Base-by-base conservation (phyloP, 2,113 vertebrate genomes). In the Ictalurus punctatus region DNA sequence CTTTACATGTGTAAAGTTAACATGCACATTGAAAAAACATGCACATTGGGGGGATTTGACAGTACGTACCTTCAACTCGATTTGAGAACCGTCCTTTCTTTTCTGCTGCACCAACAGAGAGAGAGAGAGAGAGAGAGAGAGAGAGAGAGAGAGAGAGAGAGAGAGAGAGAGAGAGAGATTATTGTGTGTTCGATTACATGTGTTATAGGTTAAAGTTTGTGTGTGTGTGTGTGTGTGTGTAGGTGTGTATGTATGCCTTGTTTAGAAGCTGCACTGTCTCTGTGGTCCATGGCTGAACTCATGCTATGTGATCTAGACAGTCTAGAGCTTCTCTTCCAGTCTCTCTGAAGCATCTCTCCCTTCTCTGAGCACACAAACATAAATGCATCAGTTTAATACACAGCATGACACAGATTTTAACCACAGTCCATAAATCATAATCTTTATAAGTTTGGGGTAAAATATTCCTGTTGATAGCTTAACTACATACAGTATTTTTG, bases 41-140 rank as follows among this genome's bases (percentile, higher is more conserved):
- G 48, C 48, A 48, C 40, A 44, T 44, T 52, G 7, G 44, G 27
- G 40, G 44, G 61, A 74, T 3, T 13, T 6, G 23, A 30, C 48
- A 30, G 14, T 54, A 90, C 92, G 8, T 92, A 95, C 95, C 95
- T 92, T 94, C 93, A 0, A 95, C 94, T 91, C 93, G 94, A 76
- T 85, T 92, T 27, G 81, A 86, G 83, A 94, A 92, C 86, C 84
- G 93, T 65, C 92, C 92, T 58, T 93, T 94, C 23, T 85, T 27
- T 7, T 92, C 91, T 30, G 37, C 88, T 71, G 78, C 30, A 92
- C 90, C 76, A 83, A 78, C 73, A 78, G 37, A 73, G 86, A 23
- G 34, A 52, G 8, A 44, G 9, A 71, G 2, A 34, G 80, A 82
- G 34, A 67, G 25, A 87, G 25, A 88, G 19, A 78, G 21, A 78